These are phyloP conservation scores for Bombyx mori DNA, from an alignment of 1,140 invertebrate genomes.

Conservation along the genomic window DNA sequence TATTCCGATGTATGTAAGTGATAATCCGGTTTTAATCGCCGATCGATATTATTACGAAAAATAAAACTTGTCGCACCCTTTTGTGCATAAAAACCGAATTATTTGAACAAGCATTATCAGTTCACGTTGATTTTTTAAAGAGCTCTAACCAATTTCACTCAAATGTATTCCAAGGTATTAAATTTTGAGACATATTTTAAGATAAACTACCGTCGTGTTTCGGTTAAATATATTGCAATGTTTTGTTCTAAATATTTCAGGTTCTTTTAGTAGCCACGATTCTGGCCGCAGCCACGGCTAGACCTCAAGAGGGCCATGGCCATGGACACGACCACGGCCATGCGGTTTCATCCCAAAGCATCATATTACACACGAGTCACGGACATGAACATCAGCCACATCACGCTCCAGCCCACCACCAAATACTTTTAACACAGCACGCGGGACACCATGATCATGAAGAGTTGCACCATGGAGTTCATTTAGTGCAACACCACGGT, in stretches of 20 bases:
- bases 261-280: not conserved
- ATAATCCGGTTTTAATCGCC: too few species aligned
- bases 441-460: constrained; percentile 15
- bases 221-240: not conserved
- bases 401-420: not conserved
- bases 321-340: constrained; percentile 3
- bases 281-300: not conserved
- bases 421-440: constrained; percentile 4
- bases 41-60: too few species aligned
- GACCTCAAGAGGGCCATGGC: not conserved
- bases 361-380: constrained; percentile 4
- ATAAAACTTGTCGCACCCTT: too few species aligned
- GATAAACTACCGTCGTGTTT: too few species aligned
- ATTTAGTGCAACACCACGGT: constrained; percentile 1
- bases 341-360: constrained; percentile 2
- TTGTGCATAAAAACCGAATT: too few species aligned
- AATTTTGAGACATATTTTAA: too few species aligned
- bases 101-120: too few species aligned
- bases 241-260: not conserved
- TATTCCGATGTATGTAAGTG: too few species aligned
- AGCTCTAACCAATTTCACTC: too few species aligned
- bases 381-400: not conserved
- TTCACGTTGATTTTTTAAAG: too few species aligned
- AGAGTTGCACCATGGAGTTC: constrained; percentile 15
- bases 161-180: too few species aligned